phyloP scores from a whole-genome alignment of 2,888 invertebrate species.

The Callyntrura guangdongensis region DNA sequence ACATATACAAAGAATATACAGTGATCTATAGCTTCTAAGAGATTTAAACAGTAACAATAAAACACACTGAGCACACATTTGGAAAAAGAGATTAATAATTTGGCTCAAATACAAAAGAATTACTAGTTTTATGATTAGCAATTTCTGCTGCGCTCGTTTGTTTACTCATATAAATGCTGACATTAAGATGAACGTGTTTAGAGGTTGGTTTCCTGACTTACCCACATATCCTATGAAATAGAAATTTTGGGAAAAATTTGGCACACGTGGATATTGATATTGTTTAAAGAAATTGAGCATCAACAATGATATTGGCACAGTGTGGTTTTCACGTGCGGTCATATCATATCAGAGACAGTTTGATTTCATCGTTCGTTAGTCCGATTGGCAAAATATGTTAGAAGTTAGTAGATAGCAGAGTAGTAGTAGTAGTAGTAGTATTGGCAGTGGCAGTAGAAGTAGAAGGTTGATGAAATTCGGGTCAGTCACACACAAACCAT shows the following conservation, averaged over 20 bases:
- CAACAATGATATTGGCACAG: conserved; percentile 50
- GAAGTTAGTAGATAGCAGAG: conserved; percentile 78
- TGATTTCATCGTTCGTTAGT: conserved; percentile 75
- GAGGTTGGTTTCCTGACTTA: conserved; percentile 71
- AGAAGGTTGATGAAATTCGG: conserved; percentile 76
- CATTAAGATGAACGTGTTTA: conserved; percentile 43
- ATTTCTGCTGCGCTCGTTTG: conserved; percentile 38
- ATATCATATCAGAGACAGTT: conserved; percentile 65
- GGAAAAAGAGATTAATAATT: conserved; percentile 38
- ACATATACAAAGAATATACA: conserved; percentile 21
- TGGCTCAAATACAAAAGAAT: conserved; percentile 26
- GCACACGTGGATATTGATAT: conserved; percentile 56
- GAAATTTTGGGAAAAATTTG: conserved; percentile 53
- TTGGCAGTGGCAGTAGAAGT: conserved; percentile 70
- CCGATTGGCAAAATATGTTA: conserved; percentile 74
- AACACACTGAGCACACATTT: conserved; percentile 51
- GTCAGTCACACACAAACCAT: conserved; percentile 77
- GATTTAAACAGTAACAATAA: not conserved
- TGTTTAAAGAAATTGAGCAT: conserved; percentile 59
- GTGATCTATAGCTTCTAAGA: conserved; percentile 51
- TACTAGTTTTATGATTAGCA: not conserved
- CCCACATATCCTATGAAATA: conserved; percentile 79
- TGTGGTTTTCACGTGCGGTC: conserved; percentile 48
- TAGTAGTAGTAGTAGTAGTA: conserved; percentile 75
- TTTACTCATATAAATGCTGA: conserved; percentile 20